Evolutionary conservation across 2,113 vertebrate genomes (phyloP).

Genomic region (Haplochromis vanheusdeni): DNA sequence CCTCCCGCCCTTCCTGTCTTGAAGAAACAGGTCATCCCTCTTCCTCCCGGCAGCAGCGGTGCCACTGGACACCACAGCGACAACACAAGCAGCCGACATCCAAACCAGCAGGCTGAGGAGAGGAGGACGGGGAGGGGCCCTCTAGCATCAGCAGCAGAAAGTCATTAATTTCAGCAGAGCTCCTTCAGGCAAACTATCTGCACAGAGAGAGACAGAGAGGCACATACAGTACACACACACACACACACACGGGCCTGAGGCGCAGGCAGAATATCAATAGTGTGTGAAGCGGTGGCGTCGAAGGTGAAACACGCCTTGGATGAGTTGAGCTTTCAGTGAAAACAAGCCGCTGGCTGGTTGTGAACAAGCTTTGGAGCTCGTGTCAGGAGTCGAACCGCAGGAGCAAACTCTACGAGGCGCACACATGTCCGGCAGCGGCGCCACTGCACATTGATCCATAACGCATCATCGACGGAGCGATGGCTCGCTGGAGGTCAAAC

Average conservation of each 20-base stretch:
- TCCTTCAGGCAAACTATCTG: constrained; percentile 12
- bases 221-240: neutral
- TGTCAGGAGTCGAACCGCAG: constrained; percentile 5
- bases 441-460: neutral
- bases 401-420: neutral
- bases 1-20: neutral
- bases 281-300: neutral
- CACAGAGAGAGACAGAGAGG: neutral
- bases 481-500: neutral
- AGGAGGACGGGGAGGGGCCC: neutral
- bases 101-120: neutral
- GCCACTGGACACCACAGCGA: neutral
- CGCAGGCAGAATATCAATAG: constrained; percentile 18
- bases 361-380: neutral
- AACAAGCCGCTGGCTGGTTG: constrained; percentile 1
- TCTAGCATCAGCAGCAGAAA: neutral
- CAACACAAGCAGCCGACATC: neutral
- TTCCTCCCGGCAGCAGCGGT: neutral
- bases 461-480: neutral
- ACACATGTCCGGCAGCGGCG: neutral
- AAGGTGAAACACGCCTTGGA: constrained; percentile 33
- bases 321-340: neutral
- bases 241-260: neutral
- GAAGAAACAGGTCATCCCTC: neutral
- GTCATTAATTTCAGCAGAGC: constrained; percentile 29